phyloP scores from a whole-genome alignment of 2,888 invertebrate genomes.

The Sialis lutaria region DNA sequence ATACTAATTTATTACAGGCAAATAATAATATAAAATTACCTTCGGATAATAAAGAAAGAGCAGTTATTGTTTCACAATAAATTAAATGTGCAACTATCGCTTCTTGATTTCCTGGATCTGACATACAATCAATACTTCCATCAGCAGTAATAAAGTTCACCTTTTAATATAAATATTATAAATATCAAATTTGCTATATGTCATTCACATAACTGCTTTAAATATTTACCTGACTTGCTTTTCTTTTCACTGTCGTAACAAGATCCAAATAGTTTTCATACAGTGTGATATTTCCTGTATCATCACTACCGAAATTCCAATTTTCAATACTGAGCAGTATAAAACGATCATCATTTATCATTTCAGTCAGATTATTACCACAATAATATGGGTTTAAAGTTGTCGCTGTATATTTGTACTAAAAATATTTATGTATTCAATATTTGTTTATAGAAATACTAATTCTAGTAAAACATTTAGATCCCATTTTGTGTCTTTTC shows the following conservation, averaged over 20 bases:
- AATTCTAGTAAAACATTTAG: not conserved
- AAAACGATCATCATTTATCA: conserved; percentile 74
- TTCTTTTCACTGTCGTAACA: conserved; percentile 27
- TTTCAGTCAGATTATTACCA: conserved; percentile 50
- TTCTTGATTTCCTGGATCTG: conserved; percentile 78
- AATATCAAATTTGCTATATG: not conserved
- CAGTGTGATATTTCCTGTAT: conserved; percentile 69
- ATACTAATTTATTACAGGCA: not conserved
- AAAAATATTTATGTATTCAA: conserved; percentile 12
- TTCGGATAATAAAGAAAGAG: conserved; percentile 46
- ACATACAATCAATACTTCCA: conserved; percentile 81
- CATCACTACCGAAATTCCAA: conserved; percentile 78
- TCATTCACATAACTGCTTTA: conserved; percentile 10
- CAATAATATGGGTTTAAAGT: conserved; percentile 87
- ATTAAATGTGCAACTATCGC: conserved; percentile 57
- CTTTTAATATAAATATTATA: conserved; percentile 21
- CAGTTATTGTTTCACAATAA: conserved; percentile 67
- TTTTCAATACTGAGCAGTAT: conserved; percentile 56
- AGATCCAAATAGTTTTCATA: conserved; percentile 48
- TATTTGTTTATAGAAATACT: conserved; percentile 1
- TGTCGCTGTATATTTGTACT: conserved; percentile 77
- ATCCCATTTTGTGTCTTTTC: no score
- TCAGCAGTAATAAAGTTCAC: conserved; percentile 72
- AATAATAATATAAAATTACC: conserved; percentile 21
- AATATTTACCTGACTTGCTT: conserved; percentile 27